Evolutionary conservation across 2,888 invertebrate genomes (phyloP).

Genomic region (Ptilodon capucinus): DNA sequence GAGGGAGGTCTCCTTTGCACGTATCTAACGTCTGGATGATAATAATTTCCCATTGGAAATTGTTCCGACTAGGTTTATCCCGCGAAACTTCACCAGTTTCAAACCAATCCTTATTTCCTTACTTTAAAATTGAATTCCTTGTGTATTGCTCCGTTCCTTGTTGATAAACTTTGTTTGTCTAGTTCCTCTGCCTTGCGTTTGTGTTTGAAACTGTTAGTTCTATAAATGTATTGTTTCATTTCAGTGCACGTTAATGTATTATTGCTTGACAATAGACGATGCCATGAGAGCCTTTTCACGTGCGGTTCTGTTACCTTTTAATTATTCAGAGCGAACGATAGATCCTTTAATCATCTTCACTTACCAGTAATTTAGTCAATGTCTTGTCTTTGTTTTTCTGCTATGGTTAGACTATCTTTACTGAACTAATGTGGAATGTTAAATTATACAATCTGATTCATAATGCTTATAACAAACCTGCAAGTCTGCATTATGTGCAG

Average conservation of each 20-base stretch:
- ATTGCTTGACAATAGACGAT: conserved; percentile 11
- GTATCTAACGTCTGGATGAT: conserved; percentile 18
- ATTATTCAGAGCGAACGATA: no score
- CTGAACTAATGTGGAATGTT: no score
- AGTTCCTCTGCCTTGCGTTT: conserved; percentile 13
- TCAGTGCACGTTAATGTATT: conserved; percentile 8
- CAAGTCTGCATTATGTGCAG: no score
- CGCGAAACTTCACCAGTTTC: conserved; percentile 17
- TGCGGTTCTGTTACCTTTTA: not conserved
- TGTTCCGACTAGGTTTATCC: conserved; percentile 9
- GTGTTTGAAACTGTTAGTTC: conserved; percentile 9
- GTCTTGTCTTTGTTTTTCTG: no score
- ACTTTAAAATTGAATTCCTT: conserved; percentile 13
- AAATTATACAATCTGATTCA: no score
- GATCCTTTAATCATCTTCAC: no score
- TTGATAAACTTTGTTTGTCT: conserved; percentile 24
- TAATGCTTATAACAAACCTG: no score
- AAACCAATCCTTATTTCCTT: conserved; percentile 14
- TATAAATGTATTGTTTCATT: conserved; percentile 10
- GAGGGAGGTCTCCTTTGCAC: conserved; percentile 12
- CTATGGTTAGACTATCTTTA: no score
- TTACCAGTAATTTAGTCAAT: no score
- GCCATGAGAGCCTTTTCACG: not conserved
- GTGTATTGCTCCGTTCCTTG: conserved; percentile 15
- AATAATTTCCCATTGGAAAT: conserved; percentile 18